Evolutionary conservation across 2,113 vertebrate species (phyloP).

Genomic region (Orthochromis malagaraziensis): DNA sequence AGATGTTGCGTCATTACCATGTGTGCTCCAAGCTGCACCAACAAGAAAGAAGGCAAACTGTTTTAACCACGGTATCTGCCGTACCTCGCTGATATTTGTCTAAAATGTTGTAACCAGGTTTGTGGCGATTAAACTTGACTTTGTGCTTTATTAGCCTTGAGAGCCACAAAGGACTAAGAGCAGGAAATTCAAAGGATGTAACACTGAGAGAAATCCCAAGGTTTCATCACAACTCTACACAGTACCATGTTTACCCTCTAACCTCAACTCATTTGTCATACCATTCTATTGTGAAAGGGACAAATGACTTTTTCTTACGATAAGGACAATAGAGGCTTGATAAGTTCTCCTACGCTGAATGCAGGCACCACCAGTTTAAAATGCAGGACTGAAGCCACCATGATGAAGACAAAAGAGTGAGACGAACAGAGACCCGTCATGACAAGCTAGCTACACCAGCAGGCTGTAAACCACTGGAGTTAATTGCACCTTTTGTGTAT

Average conservation of each 20-base stretch:
- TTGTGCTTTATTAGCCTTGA: not conserved
- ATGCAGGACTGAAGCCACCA: not conserved
- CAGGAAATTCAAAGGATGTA: not conserved
- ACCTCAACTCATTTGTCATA: not conserved
- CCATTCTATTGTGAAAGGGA: not conserved
- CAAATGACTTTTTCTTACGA: not conserved
- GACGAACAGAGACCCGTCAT: not conserved
- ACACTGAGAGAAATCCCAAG: not conserved
- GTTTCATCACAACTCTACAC: not conserved
- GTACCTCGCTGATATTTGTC: not conserved
- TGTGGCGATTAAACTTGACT: not conserved
- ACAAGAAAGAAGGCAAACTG: not conserved
- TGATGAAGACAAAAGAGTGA: not conserved
- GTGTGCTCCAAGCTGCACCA: not conserved
- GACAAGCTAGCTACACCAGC: not conserved
- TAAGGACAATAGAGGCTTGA: not conserved
- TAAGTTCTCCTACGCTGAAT: not conserved
- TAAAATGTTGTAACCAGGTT: not conserved
- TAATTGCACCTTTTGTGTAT: conserved; percentile 18
- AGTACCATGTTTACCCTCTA: not conserved
- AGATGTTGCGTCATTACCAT: not conserved
- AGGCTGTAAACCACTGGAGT: not conserved
- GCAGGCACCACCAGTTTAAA: not conserved
- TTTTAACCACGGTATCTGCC: not conserved
- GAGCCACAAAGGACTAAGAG: not conserved